Base-by-base conservation (phyloP, 1,140 invertebrate genomes). In the Cephus cinctus region DNA sequence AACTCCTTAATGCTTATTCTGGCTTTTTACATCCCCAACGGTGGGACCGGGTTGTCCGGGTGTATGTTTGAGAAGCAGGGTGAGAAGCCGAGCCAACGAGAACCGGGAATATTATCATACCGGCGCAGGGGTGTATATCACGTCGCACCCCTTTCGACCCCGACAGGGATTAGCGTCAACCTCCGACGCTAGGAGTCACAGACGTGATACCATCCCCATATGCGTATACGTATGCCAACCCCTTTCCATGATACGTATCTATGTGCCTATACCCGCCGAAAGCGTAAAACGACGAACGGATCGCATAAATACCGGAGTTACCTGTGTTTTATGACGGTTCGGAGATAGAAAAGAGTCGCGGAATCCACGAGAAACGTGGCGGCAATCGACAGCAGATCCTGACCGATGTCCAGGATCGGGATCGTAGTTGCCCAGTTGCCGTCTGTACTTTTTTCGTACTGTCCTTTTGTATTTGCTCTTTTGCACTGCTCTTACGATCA, bases 291-390 rank as follows among this genome's bases (percentile, higher is more conserved):
- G 54, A 56, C 58, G 57, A 58, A 54, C 48, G 50, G 52, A 50
- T 58, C 61, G 52, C 67, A 74, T 74, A 74, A 75, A 75, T 75
- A 74, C 65, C 57, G 71, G 71, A 60, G 66, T 75, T 74, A 74
- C 68, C 69, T 67, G 60, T 73, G 68, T 75, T 75, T 74, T 75
- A 74, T 72, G 67, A 65, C 61, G 58, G 61, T 58, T 54, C 50
- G 50, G 30, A 46, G 42, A 9, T 11, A 43, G 32, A 12, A 12
- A 22, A 58, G 56, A 46, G 54, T 54, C 50, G 52, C 54, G 57
- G 60, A 57, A 55, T 61, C 59, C 59, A 54, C 38, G 39, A 50
- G 31, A 34, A 51, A 57, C 56, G 50, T 66, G 59, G 52, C 51
- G 21, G 45, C 50, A 46, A 72, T 72, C 68, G 69, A 71, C 63